phyloP scores from a whole-genome alignment of 2,113 vertebrate species.

The Sylvilagus bachmani region DNA sequence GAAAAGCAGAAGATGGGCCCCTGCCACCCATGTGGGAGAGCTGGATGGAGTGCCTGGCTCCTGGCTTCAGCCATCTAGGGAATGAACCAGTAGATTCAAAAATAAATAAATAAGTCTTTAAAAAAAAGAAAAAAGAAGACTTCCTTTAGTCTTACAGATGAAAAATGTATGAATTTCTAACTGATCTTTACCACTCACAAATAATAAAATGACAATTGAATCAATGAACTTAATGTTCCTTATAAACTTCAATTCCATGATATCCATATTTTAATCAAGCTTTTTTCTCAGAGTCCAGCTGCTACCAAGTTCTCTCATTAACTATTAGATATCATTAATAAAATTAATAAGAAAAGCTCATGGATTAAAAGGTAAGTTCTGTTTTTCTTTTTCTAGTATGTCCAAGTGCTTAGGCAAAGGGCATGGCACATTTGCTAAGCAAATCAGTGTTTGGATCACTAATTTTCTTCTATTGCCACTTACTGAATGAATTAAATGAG shows the following conservation, averaged over 20 bases:
- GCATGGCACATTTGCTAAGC: neutral
- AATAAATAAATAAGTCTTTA: no score
- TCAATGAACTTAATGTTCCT: neutral
- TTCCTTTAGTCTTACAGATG: neutral
- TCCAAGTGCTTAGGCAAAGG: neutral
- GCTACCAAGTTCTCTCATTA: neutral
- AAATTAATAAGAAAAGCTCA: neutral
- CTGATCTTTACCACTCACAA: neutral
- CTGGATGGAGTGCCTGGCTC: no score
- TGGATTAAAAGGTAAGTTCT: neutral
- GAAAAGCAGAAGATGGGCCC: no score
- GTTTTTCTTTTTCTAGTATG: neutral
- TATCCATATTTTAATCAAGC: neutral
- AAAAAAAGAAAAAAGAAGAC: neutral
- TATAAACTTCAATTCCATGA: constrained; percentile 24
- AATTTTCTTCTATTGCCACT: neutral
- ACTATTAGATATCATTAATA: neutral
- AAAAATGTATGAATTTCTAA: neutral
- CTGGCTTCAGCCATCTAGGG: no score
- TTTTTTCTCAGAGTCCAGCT: neutral
- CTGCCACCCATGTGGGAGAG: no score
- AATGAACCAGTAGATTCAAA: no score
- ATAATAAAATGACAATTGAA: constrained; percentile 18
- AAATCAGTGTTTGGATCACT: neutral
- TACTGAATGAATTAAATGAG: constrained; percentile 28